phyloP scores from a whole-genome alignment of 2,113 vertebrate species.

The Catharus minimus region DNA sequence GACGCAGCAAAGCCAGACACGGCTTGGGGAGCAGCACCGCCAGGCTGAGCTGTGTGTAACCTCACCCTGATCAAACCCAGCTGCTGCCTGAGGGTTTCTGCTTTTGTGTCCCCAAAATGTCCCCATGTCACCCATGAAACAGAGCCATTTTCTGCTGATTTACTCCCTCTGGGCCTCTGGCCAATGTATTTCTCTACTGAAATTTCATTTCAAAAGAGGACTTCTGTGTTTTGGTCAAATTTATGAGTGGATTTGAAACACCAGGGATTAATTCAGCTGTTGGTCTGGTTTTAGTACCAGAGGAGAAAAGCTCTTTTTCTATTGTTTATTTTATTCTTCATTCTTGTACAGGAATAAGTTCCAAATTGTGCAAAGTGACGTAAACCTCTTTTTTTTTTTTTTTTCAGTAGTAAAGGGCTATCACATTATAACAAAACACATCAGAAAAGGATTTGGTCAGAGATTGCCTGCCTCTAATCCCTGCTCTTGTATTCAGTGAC shows the following conservation, averaged over 20 bases:
- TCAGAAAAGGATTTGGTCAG: conserved; percentile 26
- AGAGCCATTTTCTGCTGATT: neutral
- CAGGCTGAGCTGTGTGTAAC: neutral
- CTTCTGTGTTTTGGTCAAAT: neutral
- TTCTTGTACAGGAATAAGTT: neutral
- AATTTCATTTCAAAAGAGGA: neutral
- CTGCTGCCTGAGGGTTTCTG: neutral
- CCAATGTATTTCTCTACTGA: neutral
- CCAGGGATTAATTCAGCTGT: neutral
- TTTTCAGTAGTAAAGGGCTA: neutral
- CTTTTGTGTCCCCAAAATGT: neutral
- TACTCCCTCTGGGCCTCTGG: neutral
- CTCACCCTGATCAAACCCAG: neutral
- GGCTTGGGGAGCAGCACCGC: neutral
- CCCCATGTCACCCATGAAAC: neutral
- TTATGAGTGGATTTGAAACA: neutral
- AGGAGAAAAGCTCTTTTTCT: conserved; percentile 5
- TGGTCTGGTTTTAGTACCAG: neutral
- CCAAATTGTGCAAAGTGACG: neutral
- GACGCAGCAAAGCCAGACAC: neutral
- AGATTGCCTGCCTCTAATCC: conserved; percentile 23
- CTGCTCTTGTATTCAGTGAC: neutral
- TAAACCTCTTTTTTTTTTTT: neutral
- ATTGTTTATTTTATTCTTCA: conserved; percentile 10
- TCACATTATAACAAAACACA: neutral